Evolutionary conservation across 1,140 invertebrate species (phyloP).

Genomic region (Drosophila tsacasi): DNA sequence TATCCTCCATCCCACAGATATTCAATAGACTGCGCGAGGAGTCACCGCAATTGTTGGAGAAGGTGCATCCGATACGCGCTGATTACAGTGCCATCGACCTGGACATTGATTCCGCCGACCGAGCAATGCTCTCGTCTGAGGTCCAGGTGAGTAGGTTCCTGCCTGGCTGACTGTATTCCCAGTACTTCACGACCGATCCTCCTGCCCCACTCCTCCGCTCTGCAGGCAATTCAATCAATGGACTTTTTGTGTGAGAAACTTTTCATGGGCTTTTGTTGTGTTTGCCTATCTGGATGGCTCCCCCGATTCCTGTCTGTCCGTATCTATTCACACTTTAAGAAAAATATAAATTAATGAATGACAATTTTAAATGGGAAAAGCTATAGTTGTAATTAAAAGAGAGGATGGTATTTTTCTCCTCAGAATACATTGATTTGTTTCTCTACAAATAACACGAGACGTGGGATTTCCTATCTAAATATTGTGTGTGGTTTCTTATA

Average conservation of each 20-base stretch:
- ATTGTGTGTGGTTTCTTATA: too few species aligned
- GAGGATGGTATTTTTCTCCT: too few species aligned
- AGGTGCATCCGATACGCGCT: slow-evolving; percentile 92
- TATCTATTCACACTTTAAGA: slow-evolving; percentile 17
- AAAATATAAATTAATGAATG: neutral
- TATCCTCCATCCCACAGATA: slow-evolving; percentile 86
- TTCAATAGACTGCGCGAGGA: slow-evolving; percentile 89
- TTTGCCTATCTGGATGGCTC: slow-evolving; percentile 66
- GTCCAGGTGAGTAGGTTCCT: slow-evolving; percentile 78
- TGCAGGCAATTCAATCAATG: slow-evolving; percentile 79
- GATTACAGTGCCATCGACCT: slow-evolving; percentile 93
- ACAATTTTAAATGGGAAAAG: neutral
- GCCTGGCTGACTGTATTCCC: neutral
- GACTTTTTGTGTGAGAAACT: slow-evolving; percentile 65
- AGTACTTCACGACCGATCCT: neutral
- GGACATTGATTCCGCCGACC: slow-evolving; percentile 87
- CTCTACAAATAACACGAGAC: neutral
- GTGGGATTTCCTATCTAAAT: neutral
- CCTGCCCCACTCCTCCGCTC: neutral
- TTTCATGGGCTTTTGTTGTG: slow-evolving; percentile 45
- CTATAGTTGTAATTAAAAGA: neutral
- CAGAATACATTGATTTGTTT: too few species aligned
- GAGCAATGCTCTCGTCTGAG: slow-evolving; percentile 79
- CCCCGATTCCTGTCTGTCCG: slow-evolving; percentile 28
- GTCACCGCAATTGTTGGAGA: slow-evolving; percentile 88